Evolutionary conservation across 2,888 invertebrate species (phyloP).

Genomic region (Nephrotoma flavescens): DNA sequence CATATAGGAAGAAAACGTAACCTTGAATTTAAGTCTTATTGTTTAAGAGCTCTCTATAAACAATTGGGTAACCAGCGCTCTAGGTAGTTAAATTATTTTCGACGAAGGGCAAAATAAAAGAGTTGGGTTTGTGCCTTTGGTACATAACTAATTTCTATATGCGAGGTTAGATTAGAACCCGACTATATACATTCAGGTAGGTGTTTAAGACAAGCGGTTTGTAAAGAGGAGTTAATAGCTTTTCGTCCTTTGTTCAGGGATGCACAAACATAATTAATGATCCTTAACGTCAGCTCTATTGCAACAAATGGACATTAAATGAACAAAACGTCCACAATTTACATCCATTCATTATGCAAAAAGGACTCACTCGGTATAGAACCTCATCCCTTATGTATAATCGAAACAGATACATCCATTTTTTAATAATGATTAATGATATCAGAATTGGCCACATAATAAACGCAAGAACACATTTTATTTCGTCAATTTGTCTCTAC

Average conservation of each 20-base stretch:
- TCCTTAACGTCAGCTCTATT: neutral
- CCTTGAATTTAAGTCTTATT: neutral
- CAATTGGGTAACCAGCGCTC: neutral
- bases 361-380: neutral
- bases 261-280: neutral
- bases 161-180: neutral
- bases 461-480: neutral
- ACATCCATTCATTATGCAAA: neutral
- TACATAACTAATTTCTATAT: neutral
- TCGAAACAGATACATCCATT: neutral
- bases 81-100: neutral
- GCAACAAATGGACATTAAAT: neutral
- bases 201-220: neutral
- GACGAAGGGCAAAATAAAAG: neutral
- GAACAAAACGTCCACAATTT: neutral
- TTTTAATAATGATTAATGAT: neutral
- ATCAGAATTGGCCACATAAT: neutral
- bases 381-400: neutral
- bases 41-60: neutral
- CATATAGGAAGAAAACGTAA: neutral
- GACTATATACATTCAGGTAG: neutral
- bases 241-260: neutral
- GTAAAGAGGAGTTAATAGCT: neutral
- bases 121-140: neutral
- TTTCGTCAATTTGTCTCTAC: neutral